Base-by-base conservation (phyloP, 2,888 invertebrate species). In the Macaria notata region DNA sequence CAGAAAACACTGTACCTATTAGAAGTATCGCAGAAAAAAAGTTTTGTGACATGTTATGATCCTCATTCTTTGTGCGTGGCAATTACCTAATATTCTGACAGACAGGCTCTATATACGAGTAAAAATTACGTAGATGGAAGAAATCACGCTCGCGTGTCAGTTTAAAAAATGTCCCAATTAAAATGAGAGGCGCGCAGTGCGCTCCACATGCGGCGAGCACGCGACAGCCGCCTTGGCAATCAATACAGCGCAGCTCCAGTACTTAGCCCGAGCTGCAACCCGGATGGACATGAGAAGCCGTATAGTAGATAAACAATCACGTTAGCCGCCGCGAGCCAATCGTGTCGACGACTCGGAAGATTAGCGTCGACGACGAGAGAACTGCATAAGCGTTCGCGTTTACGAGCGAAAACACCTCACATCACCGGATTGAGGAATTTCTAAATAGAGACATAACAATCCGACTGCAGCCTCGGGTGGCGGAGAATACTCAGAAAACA, bases 141-240 rank as follows among this genome's bases (percentile, higher is more conserved):
- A 69, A 66, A 68, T 46, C 31, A 31, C 8, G 46, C 70, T 82
- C 71, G 78, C 76, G 78, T 80, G 83, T 73, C 75, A 75, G 75
- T 77, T 62, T 79, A 80, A 81, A 83, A 84, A 82, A 73, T 76
- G 79, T 76, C 69, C 78, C 79, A 81, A 86, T 84, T 86, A 81
- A 81, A 79, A 76, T 68, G 69, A 76, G 77, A 71, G 73, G 75
- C 74, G 70, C 47, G 57, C 71, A 84, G 76, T 78, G 79, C 77
- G 79, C 73, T 78, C 75, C 68, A 79, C 74, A 81, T 83, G 77
- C 71, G 70, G 68, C 68, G 62, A 73, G 76, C 83, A 84, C 81
- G 81, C 81, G 83, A 83, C 80, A 78, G 19, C 75, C 76, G 64
- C 63, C 72, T 81, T 75, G 75, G 66, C 75, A 31, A 41, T 54